Percentiles rank a stretch among this genome's conserved stretches.
Evolutionary conservation across 2,113 vertebrate genomes (phyloP).

Genomic region (Chaenocephalus aceratus): DNA sequence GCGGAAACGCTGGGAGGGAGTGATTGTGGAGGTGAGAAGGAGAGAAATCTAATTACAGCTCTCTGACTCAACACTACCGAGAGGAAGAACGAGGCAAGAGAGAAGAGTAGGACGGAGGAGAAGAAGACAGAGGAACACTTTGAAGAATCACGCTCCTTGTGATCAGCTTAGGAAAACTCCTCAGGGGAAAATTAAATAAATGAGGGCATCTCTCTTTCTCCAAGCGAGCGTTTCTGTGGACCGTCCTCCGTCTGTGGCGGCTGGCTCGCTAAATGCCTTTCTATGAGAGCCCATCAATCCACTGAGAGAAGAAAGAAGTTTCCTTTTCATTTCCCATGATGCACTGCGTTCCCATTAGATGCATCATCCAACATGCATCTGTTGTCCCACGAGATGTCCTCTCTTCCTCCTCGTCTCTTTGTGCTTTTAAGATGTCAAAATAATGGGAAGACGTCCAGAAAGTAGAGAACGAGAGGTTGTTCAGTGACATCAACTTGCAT

Average conservation of each 20-base stretch:
- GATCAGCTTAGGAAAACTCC: slow-evolving; percentile 70
- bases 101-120: neutral
- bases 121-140: slow-evolving; percentile 35
- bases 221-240: slow-evolving; percentile 46
- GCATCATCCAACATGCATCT: slow-evolving; percentile 4
- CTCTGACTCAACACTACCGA: slow-evolving; percentile 47
- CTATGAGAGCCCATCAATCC: slow-evolving; percentile 15
- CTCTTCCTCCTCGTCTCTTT: neutral
- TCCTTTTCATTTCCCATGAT: slow-evolving; percentile 8
- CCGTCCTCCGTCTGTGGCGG: slow-evolving; percentile 42
- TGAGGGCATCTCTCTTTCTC: slow-evolving; percentile 62
- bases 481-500: neutral
- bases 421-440: neutral
- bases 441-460: neutral
- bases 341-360: neutral
- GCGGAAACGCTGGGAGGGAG: slow-evolving; percentile 29
- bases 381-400: neutral
- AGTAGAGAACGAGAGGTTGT: too few species aligned
- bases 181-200: slow-evolving; percentile 62
- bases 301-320: slow-evolving; percentile 24
- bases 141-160: slow-evolving; percentile 69
- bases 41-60: slow-evolving; percentile 72
- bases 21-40: slow-evolving; percentile 56
- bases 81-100: slow-evolving; percentile 16
- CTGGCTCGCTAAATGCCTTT: slow-evolving; percentile 22